Conservation (phyloP, 2,888 invertebrate genomes). For the Sinopyrophorus schimmeli region DNA sequence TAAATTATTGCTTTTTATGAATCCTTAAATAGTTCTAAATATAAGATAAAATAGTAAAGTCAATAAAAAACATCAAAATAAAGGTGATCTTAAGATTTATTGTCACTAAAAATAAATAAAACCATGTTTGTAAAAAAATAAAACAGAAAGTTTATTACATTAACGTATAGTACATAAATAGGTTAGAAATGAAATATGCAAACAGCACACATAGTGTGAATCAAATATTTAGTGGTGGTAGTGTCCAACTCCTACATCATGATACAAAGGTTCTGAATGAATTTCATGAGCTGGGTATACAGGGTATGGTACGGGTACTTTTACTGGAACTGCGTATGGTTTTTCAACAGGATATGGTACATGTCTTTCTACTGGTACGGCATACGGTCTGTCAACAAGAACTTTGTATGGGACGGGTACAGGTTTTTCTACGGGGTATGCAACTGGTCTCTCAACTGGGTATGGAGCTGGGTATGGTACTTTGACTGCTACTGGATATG, state of each 20-base stretch:
- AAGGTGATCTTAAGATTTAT: no score
- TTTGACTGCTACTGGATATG: conserved; percentile 66
- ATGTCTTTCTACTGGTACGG: conserved; percentile 68
- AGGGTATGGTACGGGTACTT: conserved; percentile 63
- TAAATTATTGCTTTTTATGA: no score
- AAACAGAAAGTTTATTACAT: conserved; percentile 30
- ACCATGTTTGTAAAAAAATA: conserved; percentile 25
- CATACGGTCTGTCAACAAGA: conserved; percentile 72
- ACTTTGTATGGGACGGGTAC: conserved; percentile 52
- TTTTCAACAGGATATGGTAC: conserved; percentile 55
- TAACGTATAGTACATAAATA: conserved; percentile 29
- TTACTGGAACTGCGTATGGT: conserved; percentile 54
- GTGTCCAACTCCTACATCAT: no score
- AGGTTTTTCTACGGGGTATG: conserved; percentile 66
- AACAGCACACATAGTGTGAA: conserved; percentile 27
- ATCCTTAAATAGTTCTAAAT: no score
- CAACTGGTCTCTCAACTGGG: conserved; percentile 67
- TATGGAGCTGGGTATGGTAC: conserved; percentile 71
- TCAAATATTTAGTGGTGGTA: conserved; percentile 22
- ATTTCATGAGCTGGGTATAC: no score
- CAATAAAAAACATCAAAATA: no score
- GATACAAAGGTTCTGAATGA: no score
- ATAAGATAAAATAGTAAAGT: no score
- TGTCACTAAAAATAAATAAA: conserved; percentile 15
- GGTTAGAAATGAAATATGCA: conserved; percentile 20